Evolutionary conservation across 2,797 vertebrate species (phyloP).

Genomic region (Yasuhikotakia modesta): DNA sequence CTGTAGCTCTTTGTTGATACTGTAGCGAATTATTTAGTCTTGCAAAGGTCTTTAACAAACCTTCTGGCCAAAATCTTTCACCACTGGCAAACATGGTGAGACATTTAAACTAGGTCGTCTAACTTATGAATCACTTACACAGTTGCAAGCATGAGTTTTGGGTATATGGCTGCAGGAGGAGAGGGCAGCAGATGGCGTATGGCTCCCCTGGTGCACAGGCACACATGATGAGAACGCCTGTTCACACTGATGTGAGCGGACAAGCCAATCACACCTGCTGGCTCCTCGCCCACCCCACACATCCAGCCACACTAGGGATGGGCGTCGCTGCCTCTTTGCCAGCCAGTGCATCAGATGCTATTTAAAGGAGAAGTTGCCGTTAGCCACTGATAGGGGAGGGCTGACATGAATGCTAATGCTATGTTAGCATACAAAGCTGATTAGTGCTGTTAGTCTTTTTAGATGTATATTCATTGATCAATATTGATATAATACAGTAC

Average conservation of each 20-base stretch:
- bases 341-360: constrained; percentile 23
- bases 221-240: constrained; percentile 59
- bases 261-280: constrained; percentile 66
- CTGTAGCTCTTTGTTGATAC: not conserved
- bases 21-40: not conserved
- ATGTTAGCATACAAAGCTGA: constrained; percentile 49
- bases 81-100: not conserved
- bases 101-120: no score
- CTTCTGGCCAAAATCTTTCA: not conserved
- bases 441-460: constrained; percentile 50
- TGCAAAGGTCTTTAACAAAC: not conserved
- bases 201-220: constrained; percentile 53
- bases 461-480: constrained; percentile 35
- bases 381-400: constrained; percentile 13
- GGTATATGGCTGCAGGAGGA: constrained; percentile 41
- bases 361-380: constrained; percentile 18
- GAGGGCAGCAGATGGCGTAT: constrained; percentile 59
- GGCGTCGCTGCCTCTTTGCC: constrained; percentile 8
- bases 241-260: constrained; percentile 64
- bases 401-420: constrained; percentile 29
- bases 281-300: constrained; percentile 47
- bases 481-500: constrained; percentile 10
- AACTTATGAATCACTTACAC: constrained; percentile 28
- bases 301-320: constrained; percentile 40
- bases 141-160: constrained; percentile 34